Base-by-base conservation (phyloP, 2,888 invertebrate species). In the Proisotoma minuta region DNA sequence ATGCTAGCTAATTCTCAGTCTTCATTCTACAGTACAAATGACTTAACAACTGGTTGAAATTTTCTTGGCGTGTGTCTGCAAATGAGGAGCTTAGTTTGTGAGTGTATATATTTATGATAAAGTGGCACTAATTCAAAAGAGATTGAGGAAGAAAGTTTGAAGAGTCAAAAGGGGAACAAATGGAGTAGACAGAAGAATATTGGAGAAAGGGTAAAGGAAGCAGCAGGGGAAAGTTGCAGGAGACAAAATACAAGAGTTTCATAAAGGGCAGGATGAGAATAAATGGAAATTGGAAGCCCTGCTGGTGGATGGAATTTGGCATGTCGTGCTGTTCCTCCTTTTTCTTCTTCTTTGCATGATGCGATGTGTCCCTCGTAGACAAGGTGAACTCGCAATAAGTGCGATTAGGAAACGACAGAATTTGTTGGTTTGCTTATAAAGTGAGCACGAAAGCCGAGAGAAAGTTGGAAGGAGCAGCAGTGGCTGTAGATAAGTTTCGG, bases 201-300 rank as follows among this genome's bases (percentile, higher is more conserved):
- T 22, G 29, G 40, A 22, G 28, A 29, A 29, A 43, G 28, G 40
- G 43, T 4, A 34, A 23, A 27, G 10, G 53, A 34, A 24, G 54
- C 52, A 48, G 50, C 29, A 23, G 54, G 34, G 23, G 24, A 57
- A 57, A 27, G 39, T 20, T n/a, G 43, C 29, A 10, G 34, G 34
- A 10, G n/a, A n/a, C n/a, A n/a, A n/a, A n/a, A n/a, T n/a, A n/a
- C n/a, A n/a, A n/a, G n/a, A n/a, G n/a, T n/a, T n/a, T n/a, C n/a
- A n/a, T n/a, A n/a, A 43, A 43, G 57, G 57, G 47, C 56, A 58
- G 23, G 51, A 59, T 49, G 51, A 51, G 50, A 59, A 59, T 51
- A 51, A 51, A 59, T 59, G 59, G 59, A 53, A 59, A 59, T 52
- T 59, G 59, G 59, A 53, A 53, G 59, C 59, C 53, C 53, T 59